phyloP scores from a whole-genome alignment of 1,140 invertebrate genomes.

The Tetramorium alpestre region DNA sequence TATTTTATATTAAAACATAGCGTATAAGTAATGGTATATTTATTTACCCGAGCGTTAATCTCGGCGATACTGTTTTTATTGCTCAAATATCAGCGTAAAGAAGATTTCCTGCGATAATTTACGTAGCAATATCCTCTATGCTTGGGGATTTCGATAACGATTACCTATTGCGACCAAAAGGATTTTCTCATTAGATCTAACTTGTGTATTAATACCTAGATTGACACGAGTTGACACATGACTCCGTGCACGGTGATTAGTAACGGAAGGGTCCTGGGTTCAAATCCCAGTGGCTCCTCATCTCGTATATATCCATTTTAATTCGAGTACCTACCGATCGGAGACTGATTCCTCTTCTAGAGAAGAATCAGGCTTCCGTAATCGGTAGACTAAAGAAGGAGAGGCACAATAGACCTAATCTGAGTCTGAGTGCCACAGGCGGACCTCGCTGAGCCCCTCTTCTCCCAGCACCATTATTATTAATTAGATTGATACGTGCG shows the following conservation, averaged over 20 bases:
- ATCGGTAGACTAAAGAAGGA: no score
- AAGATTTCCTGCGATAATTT: conserved; percentile 40
- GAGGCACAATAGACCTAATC: no score
- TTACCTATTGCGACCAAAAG: not conserved
- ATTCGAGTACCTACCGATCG: no score
- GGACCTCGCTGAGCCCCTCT: no score
- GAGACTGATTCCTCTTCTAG: no score
- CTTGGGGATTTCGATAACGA: not conserved
- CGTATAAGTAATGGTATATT: not conserved
- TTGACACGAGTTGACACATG: not conserved
- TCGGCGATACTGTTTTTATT: conserved; percentile 18
- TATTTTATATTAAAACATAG: conserved; percentile 6
- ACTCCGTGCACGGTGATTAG: no score
- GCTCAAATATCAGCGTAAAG: not conserved
- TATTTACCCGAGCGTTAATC: conserved; percentile 54
- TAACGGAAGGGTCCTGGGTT: no score
- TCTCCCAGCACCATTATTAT: no score
- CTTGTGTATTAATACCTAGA: not conserved
- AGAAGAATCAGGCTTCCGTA: no score
- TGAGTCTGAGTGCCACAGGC: no score
- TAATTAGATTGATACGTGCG: not conserved
- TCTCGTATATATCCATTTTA: no score
- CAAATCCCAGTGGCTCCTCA: no score
- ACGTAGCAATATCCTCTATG: not conserved
- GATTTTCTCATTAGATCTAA: conserved; percentile 1